Percentiles rank a stretch among this genome's conserved stretches.
Conservation (phyloP, 2,888 invertebrate species). For the Hypolimnas misippus region DNA sequence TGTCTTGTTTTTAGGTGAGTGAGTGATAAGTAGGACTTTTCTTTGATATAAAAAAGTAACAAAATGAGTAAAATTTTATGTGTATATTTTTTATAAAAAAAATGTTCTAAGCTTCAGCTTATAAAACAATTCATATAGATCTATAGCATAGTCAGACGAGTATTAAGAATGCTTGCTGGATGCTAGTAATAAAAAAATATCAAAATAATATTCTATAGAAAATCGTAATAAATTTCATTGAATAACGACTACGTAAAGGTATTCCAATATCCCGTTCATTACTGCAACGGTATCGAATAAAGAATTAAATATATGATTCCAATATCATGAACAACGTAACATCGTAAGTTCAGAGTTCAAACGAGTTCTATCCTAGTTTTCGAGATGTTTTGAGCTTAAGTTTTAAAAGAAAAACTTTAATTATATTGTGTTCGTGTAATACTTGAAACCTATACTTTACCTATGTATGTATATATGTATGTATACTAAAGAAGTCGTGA, state of each 20-base stretch:
- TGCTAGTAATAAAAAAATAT: neutral
- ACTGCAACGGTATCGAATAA: neutral
- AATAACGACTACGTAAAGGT: neutral
- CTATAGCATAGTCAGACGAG: too few species aligned
- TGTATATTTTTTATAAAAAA: too few species aligned
- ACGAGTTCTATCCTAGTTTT: conserved; percentile 14
- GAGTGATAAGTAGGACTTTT: too few species aligned
- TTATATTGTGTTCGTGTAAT: conserved; percentile 18
- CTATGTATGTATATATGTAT: too few species aligned
- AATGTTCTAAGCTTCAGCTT: too few species aligned
- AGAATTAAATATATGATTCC: conserved; percentile 14
- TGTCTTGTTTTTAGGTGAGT: too few species aligned
- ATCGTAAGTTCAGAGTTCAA: conserved; percentile 22
- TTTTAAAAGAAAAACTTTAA: conserved; percentile 36
- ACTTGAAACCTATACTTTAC: neutral
- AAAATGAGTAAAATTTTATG: too few species aligned
- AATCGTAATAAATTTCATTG: neutral
- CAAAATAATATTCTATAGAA: neutral
- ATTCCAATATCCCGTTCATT: neutral
- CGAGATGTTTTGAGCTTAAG: conserved; percentile 22
- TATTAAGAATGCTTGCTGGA: too few species aligned
- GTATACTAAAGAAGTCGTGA: too few species aligned
- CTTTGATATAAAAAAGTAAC: too few species aligned
- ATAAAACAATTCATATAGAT: too few species aligned
- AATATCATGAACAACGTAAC: conserved; percentile 3